Evolutionary conservation across 2,888 invertebrate species (phyloP), one percentile per base, ranked within the genome.

Genomic region (Meliscaeva auricollis): DNA sequence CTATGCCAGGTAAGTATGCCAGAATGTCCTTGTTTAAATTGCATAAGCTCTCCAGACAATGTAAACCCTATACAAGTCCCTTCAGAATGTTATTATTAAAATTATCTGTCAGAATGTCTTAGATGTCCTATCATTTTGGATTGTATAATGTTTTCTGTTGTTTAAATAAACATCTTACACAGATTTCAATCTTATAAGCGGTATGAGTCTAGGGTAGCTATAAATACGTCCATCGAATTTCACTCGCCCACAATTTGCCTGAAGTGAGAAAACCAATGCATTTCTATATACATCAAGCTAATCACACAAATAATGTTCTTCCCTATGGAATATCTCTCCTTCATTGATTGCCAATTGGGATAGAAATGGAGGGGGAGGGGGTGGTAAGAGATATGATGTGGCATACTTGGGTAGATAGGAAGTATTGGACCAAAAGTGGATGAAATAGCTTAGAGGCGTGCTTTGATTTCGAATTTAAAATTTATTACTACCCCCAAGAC

Each of bases 261-360:
- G 72, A 58, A 73, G 73, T 68, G 73, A 73, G 54, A 35, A 78
- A 68, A 78, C 52, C 82, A 78, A 78, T 82, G 44, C 44, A 68
- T 73, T 78, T 68, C n/a, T n/a, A n/a, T n/a, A n/a, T 44, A 52
- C 72, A 78, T 77, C 72, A 73, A 78, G 73, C 78, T 82, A 78
- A 82, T 82, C 66, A 73, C 78, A 82, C 78, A 66, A 68, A n/a
- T n/a, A 26, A 72, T 68, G 60, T 68, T 58, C 26, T 54, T 68
- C 46, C 77, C 54, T 54, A 15, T 26, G 26, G 26, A 26, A 26
- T 26, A 26, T 26, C 2, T 26, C 2, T 26, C 26, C 4, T 26
- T 4, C 26, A 3, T 26, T 26, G 26, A 26, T 26, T 26, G 26
- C 26, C 4, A 26, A 26, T n/a, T n/a, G n/a, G n/a, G n/a, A n/a